Conservation (phyloP, 2,888 invertebrate genomes). For the Adelphocoris suturalis region DNA sequence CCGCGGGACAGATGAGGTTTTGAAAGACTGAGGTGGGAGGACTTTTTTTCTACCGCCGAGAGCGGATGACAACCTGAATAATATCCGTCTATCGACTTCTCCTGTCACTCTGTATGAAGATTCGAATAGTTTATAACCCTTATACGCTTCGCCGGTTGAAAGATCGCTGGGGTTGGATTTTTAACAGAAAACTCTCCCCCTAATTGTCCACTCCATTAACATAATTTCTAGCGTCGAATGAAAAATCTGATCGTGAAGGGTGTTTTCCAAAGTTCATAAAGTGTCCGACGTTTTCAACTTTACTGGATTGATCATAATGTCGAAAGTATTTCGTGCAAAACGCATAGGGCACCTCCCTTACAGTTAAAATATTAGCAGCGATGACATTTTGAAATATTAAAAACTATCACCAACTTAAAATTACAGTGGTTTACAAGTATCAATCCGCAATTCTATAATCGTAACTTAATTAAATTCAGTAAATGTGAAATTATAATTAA, state of each 20-base stretch:
- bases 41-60: slow-evolving; percentile 10
- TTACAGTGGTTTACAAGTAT: too few species aligned
- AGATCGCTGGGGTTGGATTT: background rate
- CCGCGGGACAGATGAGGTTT: slow-evolving; percentile 39
- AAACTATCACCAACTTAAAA: too few species aligned
- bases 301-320: too few species aligned
- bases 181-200: background rate
- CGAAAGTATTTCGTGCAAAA: too few species aligned
- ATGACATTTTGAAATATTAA: too few species aligned
- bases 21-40: slow-evolving; percentile 27
- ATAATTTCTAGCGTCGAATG: background rate
- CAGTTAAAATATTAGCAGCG: too few species aligned
- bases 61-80: slow-evolving; percentile 8
- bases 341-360: too few species aligned
- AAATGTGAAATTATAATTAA: too few species aligned
- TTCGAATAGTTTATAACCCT: background rate
- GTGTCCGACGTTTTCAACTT: background rate
- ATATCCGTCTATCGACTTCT: slow-evolving; percentile 8
- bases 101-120: background rate
- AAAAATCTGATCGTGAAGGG: too few species aligned
- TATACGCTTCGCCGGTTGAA: background rate
- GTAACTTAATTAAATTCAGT: too few species aligned
- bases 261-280: background rate
- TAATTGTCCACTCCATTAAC: background rate
- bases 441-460: too few species aligned